phyloP scores from a whole-genome alignment of 2,113 vertebrate species.

The Dunckerocampus dactyliophorus region DNA sequence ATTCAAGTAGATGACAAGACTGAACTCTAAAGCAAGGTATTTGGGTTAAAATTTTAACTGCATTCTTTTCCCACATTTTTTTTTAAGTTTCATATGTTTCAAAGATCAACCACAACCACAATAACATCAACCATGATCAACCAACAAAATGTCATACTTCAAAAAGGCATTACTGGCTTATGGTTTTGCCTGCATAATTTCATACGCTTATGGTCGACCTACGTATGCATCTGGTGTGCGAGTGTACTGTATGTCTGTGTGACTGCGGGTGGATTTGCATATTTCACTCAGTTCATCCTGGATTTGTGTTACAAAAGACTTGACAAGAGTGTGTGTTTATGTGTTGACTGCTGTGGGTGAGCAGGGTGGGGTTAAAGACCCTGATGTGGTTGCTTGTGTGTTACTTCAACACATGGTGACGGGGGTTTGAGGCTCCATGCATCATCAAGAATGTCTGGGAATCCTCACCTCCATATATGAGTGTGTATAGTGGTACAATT shows the following conservation, averaged over 20 bases:
- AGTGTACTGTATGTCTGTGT: slow-evolving; percentile 3
- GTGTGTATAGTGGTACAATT: slow-evolving; percentile 7
- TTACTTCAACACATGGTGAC: slow-evolving; percentile 56
- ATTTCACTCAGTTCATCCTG: slow-evolving; percentile 23
- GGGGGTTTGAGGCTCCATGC: slow-evolving; percentile 44
- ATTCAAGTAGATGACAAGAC: background rate
- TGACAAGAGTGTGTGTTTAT: slow-evolving; percentile 1
- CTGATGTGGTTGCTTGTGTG: slow-evolving; percentile 56
- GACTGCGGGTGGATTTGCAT: slow-evolving; percentile 19
- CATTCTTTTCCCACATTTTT: slow-evolving; percentile 59
- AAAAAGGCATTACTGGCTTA: slow-evolving; percentile 48
- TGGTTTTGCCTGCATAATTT: slow-evolving; percentile 40
- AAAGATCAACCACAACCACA: slow-evolving; percentile 53
- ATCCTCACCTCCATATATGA: slow-evolving; percentile 17
- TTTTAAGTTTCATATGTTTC: slow-evolving; percentile 43
- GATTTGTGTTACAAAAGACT: slow-evolving; percentile 13
- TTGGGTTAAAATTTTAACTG: slow-evolving; percentile 29
- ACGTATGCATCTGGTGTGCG: slow-evolving; percentile 26
- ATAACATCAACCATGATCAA: slow-evolving; percentile 53
- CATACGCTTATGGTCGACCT: slow-evolving; percentile 41
- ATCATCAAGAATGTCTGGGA: slow-evolving; percentile 54
- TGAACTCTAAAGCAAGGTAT: slow-evolving; percentile 31
- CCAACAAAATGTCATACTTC: slow-evolving; percentile 23
- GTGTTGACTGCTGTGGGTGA: slow-evolving; percentile 51
- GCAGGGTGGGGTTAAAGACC: slow-evolving; percentile 50